Conservation (phyloP, 2,113 vertebrate genomes). For the Orientallactaga bullata region DNA sequence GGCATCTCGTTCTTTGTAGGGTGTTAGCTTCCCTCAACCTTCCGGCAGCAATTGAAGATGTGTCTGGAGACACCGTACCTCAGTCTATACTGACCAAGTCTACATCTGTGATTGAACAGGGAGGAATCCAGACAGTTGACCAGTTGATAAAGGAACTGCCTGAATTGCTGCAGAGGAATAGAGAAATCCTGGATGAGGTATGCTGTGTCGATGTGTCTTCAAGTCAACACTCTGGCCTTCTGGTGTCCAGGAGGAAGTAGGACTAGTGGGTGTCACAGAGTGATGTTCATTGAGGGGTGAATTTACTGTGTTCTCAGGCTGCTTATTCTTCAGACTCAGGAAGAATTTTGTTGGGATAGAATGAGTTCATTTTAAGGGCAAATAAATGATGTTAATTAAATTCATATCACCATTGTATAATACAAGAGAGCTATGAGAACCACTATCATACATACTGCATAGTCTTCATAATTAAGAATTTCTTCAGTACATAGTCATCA, state of each 20-base stretch:
- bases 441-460: neutral
- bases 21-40: slow-evolving; percentile 98
- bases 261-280: neutral
- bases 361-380: neutral
- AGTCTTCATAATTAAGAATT: slow-evolving; percentile 40
- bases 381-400: slow-evolving; percentile 20
- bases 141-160: slow-evolving; percentile 97
- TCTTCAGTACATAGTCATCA: slow-evolving; percentile 2
- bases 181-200: slow-evolving; percentile 98
- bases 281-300: neutral
- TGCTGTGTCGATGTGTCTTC: slow-evolving; percentile 58
- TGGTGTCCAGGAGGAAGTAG: neutral
- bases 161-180: slow-evolving; percentile 96
- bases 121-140: slow-evolving; percentile 96
- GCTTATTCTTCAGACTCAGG: neutral
- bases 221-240: neutral
- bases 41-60: slow-evolving; percentile 97
- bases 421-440: neutral
- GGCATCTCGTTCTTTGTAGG: slow-evolving; percentile 82
- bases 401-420: neutral
- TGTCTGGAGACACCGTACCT: slow-evolving; percentile 97
- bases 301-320: neutral
- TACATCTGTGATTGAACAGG: slow-evolving; percentile 92
- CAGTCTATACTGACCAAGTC: slow-evolving; percentile 97
- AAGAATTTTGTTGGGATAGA: neutral